These are phyloP conservation scores for Gymnopithys bicolor DNA, from an alignment of 2,797 vertebrate species.

Conservation along the genomic window DNA sequence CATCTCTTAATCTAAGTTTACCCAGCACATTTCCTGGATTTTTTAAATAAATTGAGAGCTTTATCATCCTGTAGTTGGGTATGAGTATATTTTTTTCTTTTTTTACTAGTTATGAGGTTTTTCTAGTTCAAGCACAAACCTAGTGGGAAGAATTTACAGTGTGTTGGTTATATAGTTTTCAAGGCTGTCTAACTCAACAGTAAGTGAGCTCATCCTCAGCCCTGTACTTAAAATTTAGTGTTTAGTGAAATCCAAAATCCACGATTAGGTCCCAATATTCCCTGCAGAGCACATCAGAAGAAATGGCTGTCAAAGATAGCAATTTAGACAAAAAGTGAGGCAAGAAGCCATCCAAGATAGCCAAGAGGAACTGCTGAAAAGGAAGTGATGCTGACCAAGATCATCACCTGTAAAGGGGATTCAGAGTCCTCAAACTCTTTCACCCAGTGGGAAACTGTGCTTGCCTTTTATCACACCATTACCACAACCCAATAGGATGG, in stretches of 20 bases:
- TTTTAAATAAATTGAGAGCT: background rate
- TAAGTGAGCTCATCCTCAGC: background rate
- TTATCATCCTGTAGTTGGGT: background rate
- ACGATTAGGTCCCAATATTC: background rate
- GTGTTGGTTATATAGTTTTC: background rate
- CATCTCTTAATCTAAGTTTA: background rate
- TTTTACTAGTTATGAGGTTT: background rate
- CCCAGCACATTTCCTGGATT: background rate
- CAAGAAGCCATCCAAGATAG: background rate
- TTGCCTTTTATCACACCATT: background rate
- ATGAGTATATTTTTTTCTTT: background rate
- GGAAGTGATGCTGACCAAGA: background rate
- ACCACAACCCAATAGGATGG: background rate
- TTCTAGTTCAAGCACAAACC: background rate
- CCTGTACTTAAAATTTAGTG: background rate
- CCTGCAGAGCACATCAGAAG: background rate
- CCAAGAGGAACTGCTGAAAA: background rate
- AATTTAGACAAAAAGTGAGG: background rate
- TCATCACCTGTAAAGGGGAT: background rate
- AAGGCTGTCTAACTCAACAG: background rate
- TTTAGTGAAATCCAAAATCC: background rate
- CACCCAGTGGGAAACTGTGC: background rate
- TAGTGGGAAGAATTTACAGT: background rate
- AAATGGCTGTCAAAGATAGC: background rate
- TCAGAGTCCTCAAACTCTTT: background rate